These are phyloP conservation scores for Andrena trimmerana DNA, from an alignment of 2,888 invertebrate genomes.

Conservation along the genomic window DNA sequence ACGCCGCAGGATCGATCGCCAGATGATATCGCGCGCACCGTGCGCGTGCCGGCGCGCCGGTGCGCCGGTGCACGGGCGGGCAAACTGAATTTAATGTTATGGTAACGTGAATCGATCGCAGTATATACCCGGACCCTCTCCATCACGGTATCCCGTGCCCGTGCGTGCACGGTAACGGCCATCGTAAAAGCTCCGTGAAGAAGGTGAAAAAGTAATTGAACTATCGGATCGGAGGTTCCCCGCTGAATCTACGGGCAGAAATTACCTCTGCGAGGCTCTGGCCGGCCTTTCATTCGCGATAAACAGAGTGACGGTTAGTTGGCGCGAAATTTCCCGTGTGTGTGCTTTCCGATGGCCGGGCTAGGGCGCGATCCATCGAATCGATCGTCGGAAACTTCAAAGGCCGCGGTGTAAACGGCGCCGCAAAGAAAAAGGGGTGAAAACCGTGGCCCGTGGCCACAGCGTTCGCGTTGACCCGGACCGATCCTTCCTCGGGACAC, in stretches of 20 bases:
- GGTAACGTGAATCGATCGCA: conserved; percentile 71
- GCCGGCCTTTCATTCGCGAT: conserved; percentile 4
- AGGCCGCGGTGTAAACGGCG: conserved; percentile 12
- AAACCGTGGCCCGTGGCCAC: conserved; percentile 11
- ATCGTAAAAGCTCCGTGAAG: background rate
- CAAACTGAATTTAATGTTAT: conserved; percentile 68
- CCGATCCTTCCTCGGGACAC: conserved; percentile 26
- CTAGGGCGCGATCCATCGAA: conserved; percentile 16
- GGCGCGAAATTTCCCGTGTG: conserved; percentile 23
- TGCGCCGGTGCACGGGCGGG: conserved; percentile 59
- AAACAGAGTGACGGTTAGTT: background rate
- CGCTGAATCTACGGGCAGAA: background rate
- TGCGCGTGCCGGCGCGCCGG: conserved; percentile 50
- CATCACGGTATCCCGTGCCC: conserved; percentile 49
- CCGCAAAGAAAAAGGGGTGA: conserved; percentile 14
- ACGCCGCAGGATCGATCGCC: conserved; percentile 35
- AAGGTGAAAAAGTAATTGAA: conserved; percentile 48
- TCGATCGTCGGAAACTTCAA: conserved; percentile 35
- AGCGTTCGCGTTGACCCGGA: conserved; percentile 17
- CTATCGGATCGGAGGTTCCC: conserved; percentile 14
- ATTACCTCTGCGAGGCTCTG: conserved; percentile 6
- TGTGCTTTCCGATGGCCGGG: background rate
- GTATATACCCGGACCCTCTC: conserved; percentile 42
- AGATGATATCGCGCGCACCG: conserved; percentile 61
- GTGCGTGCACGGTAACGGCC: conserved; percentile 53